A percentile compares a stretch with the other conserved stretches of the same genome.
These are phyloP conservation scores for Morinoia aosen DNA, from an alignment of 2,888 invertebrate genomes.

Conservation along the genomic window DNA sequence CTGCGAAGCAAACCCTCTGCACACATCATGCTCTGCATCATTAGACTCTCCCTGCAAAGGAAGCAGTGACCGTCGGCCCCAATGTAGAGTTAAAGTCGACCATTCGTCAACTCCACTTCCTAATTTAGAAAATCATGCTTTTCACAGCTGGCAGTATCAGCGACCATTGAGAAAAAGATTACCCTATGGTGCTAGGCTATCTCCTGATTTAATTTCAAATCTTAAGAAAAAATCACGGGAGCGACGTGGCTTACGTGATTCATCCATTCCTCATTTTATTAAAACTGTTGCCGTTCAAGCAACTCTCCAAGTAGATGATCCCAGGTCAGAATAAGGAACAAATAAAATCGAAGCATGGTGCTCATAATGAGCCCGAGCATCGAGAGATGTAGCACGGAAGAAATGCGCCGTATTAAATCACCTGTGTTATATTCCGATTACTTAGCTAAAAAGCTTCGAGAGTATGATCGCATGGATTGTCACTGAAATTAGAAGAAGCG, in stretches of 20 bases:
- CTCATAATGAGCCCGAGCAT: background rate
- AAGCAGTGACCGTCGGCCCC: slow-evolving; percentile 55
- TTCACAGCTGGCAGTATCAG: slow-evolving; percentile 37
- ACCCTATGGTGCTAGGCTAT: slow-evolving; percentile 44
- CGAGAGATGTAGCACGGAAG: background rate
- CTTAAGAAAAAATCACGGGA: background rate
- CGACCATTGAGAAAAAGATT: slow-evolving; percentile 13
- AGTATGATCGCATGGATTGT: too few relatives aligned
- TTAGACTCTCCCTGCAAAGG: slow-evolving; percentile 28
- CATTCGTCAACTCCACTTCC: slow-evolving; percentile 47
- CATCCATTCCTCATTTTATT: background rate
- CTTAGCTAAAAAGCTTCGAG: background rate
- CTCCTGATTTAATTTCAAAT: background rate
- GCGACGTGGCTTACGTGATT: background rate
- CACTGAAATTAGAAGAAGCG: too few relatives aligned
- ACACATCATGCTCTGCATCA: slow-evolving; percentile 47
- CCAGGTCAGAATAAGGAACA: background rate
- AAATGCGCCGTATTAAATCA: background rate
- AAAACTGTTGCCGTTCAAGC: background rate
- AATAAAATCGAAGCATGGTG: background rate
- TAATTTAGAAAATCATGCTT: slow-evolving; percentile 63
- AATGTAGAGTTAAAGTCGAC: slow-evolving; percentile 47
- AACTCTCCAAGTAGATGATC: background rate
- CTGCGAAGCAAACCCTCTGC: slow-evolving; percentile 53
- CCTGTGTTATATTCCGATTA: background rate